Base-by-base conservation (phyloP, 2,113 vertebrate species). In the Cyprinodon tularosa region DNA sequence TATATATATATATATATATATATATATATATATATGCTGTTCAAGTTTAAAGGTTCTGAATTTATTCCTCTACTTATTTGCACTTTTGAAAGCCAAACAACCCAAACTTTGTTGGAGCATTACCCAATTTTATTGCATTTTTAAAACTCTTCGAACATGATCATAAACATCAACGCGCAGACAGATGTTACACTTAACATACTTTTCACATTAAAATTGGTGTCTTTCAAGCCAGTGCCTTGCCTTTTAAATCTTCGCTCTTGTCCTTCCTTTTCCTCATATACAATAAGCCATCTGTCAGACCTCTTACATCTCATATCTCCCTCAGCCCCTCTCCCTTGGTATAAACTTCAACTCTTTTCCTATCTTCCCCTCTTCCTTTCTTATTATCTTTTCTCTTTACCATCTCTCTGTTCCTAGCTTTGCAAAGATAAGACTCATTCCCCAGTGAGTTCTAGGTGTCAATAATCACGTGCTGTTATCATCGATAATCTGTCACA, bases 401-500 rank as follows among this genome's bases (percentile, higher is more conserved):
- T 80, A 78, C 74, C 68, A 79, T 82, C 85, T 89, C 76, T 81
- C 86, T 84, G 85, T 90, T 87, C 83, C 77, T 82, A 87, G 82
- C 86, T 89, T 84, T 80, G 80, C 83, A 82, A 88, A 90, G 93
- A 93, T 94, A 93, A 95, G 92, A 88, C 86, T 65, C 62, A 50
- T 86, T 80, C 74, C 88, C 89, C 61, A 20, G 74, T 78, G 90
- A 89, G 72, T 88, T 87, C 81, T 82, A 78, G 62, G 69, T 93
- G 90, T 93, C 88, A 72, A 92, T 93, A 93, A 82, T 88, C 89
- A 94, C 90, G 87, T 88, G 88, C 74, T 66, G 69, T 78, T 84
- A 79, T 84, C 89, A 90, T 93, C 70, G 88, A 93, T 91, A 84
- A 93, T 86, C 92, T 92, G 92, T 93, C 93, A 93, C 82, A 74